Evolutionary conservation across 2,797 vertebrate genomes (phyloP).

Genomic region (Gadopsis bispinosus): DNA sequence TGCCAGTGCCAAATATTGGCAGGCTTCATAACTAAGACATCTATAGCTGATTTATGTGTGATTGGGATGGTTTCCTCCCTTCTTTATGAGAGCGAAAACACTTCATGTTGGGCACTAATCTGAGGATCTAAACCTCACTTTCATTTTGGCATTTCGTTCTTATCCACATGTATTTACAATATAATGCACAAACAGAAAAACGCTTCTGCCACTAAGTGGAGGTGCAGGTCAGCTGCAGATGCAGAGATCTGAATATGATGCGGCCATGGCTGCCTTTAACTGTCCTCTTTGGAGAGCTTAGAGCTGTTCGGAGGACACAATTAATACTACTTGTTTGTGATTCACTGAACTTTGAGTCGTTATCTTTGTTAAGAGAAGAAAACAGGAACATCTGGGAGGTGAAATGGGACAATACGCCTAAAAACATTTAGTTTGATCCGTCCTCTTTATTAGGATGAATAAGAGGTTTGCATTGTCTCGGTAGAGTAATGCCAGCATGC

Average conservation of each 20-base stretch:
- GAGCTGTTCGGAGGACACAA: too few species aligned
- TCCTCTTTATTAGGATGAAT: too few species aligned
- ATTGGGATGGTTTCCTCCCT: not conserved
- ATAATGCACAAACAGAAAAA: not conserved
- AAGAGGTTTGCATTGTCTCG: too few species aligned
- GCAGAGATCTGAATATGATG: not conserved
- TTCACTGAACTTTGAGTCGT: not conserved
- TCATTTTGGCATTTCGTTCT: not conserved
- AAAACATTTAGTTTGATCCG: too few species aligned
- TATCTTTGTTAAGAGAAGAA: too few species aligned
- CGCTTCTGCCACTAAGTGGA: not conserved
- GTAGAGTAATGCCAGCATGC: too few species aligned
- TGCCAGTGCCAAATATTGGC: accelerated
- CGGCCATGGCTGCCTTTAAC: not conserved
- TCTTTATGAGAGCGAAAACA: not conserved
- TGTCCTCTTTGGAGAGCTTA: not conserved
- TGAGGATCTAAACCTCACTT: not conserved
- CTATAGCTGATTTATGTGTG: not conserved
- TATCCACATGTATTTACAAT: not conserved
- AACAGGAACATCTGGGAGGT: too few species aligned
- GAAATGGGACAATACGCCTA: too few species aligned
- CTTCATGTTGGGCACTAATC: too few species aligned
- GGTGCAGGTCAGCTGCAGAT: not conserved
- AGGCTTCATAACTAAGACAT: too few species aligned
- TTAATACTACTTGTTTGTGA: not conserved